Base-by-base conservation (phyloP, 2,113 vertebrate genomes). In the Phyllostomus hastatus region DNA sequence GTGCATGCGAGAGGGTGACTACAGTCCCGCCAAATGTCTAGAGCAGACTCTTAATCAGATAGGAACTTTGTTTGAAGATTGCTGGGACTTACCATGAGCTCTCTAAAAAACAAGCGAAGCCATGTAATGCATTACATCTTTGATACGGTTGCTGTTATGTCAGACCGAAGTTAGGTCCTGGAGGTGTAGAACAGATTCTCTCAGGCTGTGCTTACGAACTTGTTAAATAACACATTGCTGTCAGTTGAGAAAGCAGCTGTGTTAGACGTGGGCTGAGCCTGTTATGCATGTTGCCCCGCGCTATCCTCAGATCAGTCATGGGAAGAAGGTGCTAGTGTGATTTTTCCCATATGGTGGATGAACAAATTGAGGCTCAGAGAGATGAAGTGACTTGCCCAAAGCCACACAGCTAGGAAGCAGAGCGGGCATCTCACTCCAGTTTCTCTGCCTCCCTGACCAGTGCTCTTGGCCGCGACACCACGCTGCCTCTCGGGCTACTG, bases 11-110 rank as follows among this genome's bases (percentile, higher is more conserved):
- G 66, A 43, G 22, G 35, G 26, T 19, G 46, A 20, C 20, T 11
- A 0, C 0, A 0, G 31, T 26, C n/a, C 43, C 5, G 15, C 4
- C 17, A 9, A 0, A 4, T 41, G 33, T 57, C 69, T 43, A 1
- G 8, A 64, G 64, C 31, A 64, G 87, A 41, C 75, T 67, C 33
- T 35, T 67, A 79, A 64, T 20, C 79, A 92, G 90, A 61, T 89
- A 43, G 59, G 28, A 41, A 33, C 5, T 50, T 35, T 43, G 69
- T 64, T 28, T 20, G 78, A 83, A 78, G 67, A 82, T 86, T 20
- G 4, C 81, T 33, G 31, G 66, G 57, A 26, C 7, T 73, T 69
- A 73, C 72, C 59, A 6, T 0, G 67, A 92, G 41, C 17, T 3
- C 88, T 80, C 38, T 88, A 6, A 94, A 94, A 81, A 72, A 38